Percentiles rank a stretch among this genome's conserved stretches.
These are phyloP conservation scores for Hemiscyllium ocellatum DNA, from an alignment of 2,113 vertebrate genomes.

Conservation along the genomic window DNA sequence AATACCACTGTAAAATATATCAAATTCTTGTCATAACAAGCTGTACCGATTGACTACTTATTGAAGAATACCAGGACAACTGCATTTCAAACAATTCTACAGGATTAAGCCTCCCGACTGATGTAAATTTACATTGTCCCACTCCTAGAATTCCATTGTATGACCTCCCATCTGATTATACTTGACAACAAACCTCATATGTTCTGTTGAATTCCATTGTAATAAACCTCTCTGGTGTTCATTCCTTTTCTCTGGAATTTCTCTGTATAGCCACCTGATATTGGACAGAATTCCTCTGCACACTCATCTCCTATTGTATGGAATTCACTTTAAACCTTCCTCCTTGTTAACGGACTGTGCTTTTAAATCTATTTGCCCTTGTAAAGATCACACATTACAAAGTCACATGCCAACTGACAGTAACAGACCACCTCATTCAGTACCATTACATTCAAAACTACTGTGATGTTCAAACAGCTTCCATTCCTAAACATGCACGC, in stretches of 20 bases:
- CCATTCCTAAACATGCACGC: no score
- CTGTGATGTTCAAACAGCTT: no score
- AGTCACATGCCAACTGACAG: no score
- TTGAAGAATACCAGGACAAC: neutral
- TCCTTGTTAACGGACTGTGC: no score
- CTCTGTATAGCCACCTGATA: neutral
- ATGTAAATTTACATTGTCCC: neutral
- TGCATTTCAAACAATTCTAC: neutral
- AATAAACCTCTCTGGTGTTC: neutral
- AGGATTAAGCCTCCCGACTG: neutral
- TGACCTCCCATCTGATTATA: neutral
- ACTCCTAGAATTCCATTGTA: neutral
- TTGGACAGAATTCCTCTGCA: neutral
- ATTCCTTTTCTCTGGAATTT: neutral
- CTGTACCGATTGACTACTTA: neutral
- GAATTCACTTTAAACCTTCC: neutral
- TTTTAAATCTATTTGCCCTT: no score
- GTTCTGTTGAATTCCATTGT: neutral
- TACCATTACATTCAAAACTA: no score
- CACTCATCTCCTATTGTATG: neutral
- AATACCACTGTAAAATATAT: neutral
- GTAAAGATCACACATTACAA: no score
- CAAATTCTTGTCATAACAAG: neutral
- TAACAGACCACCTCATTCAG: no score
- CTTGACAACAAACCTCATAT: neutral